Evolutionary conservation across 1,140 invertebrate genomes (phyloP).

Genomic region (Anoplophora glabripennis): DNA sequence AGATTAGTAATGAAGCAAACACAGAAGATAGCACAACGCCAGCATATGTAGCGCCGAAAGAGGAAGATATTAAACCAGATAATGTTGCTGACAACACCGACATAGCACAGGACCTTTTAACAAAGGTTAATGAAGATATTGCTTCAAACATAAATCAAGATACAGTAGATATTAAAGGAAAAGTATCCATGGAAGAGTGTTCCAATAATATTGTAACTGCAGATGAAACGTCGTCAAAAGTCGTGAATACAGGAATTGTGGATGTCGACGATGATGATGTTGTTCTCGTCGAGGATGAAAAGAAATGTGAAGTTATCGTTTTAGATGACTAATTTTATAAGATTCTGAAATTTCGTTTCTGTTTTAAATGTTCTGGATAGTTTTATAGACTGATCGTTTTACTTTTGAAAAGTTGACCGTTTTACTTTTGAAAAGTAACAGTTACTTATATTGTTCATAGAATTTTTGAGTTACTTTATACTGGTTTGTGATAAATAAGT

Average conservation of each 20-base stretch:
- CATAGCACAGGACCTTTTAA: no score
- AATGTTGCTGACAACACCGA: no score
- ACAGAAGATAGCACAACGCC: no score
- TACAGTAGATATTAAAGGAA: no score
- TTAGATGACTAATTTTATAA: conserved; percentile 27
- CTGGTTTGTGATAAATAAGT: conserved; percentile 5
- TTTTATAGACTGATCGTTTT: conserved; percentile 9
- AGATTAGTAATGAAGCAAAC: no score
- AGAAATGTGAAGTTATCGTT: conserved; percentile 27
- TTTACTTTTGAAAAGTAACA: neutral
- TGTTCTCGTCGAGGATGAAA: conserved; percentile 21
- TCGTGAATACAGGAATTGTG: conserved; percentile 5
- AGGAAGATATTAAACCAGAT: no score
- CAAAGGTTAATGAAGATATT: no score
- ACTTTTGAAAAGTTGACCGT: neutral
- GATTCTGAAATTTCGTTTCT: neutral
- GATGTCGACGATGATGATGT: conserved; percentile 25
- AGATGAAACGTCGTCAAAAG: no score
- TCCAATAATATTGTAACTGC: no score
- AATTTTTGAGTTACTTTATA: neutral
- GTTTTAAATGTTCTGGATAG: conserved; percentile 13
- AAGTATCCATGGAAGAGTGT: no score
- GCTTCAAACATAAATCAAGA: no score
- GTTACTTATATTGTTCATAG: neutral
- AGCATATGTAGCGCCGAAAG: no score